phyloP scores from a whole-genome alignment of 2,888 invertebrate genomes.

The Troides helena region DNA sequence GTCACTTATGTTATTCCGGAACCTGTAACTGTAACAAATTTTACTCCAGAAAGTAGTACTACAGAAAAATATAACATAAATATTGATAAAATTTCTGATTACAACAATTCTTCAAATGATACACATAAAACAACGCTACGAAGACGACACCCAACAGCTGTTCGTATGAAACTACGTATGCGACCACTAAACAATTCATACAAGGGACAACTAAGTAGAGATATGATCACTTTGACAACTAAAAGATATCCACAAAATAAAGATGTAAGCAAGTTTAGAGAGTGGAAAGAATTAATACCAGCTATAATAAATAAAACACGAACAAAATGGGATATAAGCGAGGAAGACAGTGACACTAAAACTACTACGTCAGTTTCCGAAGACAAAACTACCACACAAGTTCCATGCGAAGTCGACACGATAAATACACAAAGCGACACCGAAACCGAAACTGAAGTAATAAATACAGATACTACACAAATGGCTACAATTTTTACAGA shows the following conservation, averaged over 20 bases:
- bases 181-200: constrained; percentile 54
- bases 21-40: background rate
- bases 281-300: constrained; percentile 57
- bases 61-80: constrained; percentile 23
- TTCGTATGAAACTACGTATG: constrained; percentile 60
- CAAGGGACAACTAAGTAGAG: constrained; percentile 62
- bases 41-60: constrained; percentile 29
- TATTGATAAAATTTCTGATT: constrained; percentile 11
- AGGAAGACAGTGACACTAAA: constrained; percentile 33
- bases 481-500: constrained; percentile 40
- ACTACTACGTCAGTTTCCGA: constrained; percentile 27
- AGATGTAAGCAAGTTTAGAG: constrained; percentile 55
- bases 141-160: constrained; percentile 49
- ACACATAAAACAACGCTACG: constrained; percentile 40
- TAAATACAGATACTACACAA: constrained; percentile 32
- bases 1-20: background rate
- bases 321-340: constrained; percentile 36
- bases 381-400: constrained; percentile 11
- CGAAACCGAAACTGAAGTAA: constrained; percentile 33
- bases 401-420: constrained; percentile 4
- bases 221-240: constrained; percentile 57
- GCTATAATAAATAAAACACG: constrained; percentile 45
- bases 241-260: constrained; percentile 56
- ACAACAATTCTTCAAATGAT: constrained; percentile 34
- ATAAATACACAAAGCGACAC: constrained; percentile 25